Base-by-base conservation (phyloP, 1,140 invertebrate genomes). In the Paracyclopina nana region DNA sequence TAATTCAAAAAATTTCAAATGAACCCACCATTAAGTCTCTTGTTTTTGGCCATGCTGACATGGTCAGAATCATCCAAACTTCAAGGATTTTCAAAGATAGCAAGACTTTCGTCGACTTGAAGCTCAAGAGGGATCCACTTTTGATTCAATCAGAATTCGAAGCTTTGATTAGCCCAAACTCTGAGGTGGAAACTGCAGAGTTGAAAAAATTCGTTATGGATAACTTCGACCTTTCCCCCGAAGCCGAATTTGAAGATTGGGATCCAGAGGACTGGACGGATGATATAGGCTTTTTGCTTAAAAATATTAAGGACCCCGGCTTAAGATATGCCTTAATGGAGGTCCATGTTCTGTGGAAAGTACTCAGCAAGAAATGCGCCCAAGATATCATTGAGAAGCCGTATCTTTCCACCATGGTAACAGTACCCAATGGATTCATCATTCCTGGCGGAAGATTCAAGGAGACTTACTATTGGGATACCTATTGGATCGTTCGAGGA, bases 391-490 rank as follows among this genome's bases (percentile, higher is more conserved):
- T 67, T 53, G 54, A 69, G 0, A 74, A 83, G 61, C 70, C 71
- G 3, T 71, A 83, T 6, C 67, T 72, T n/a, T 67, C 63, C 53
- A 56, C 57, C 8, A 53, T 53, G 18, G 82, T 91, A 44, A 85
- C 86, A 57, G 77, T 91, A 4, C 77, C 83, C 1, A 73, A 92
- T 63, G 81, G 83, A 0, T 80, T 91, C 16, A 86, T 94, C 55
- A 78, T 92, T 0, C 88, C 88, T 24, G 88, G 88, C 29, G 87
- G 86, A 6, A 66, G 87, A 46, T 94, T 94, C 61, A 57, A 62
- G 4, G 82, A 86, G 61, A 82, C 90, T 60, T 94, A 91, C 62
- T 92, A 92, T 61, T 94, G 87, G 86, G 86, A 92, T 60, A 84
- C 86, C 0, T 92, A 86, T 60, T 92, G 86, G 86, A 87, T 91